Conservation (phyloP, 2,888 invertebrate genomes). For the Xanthostigma xanthostigma region DNA sequence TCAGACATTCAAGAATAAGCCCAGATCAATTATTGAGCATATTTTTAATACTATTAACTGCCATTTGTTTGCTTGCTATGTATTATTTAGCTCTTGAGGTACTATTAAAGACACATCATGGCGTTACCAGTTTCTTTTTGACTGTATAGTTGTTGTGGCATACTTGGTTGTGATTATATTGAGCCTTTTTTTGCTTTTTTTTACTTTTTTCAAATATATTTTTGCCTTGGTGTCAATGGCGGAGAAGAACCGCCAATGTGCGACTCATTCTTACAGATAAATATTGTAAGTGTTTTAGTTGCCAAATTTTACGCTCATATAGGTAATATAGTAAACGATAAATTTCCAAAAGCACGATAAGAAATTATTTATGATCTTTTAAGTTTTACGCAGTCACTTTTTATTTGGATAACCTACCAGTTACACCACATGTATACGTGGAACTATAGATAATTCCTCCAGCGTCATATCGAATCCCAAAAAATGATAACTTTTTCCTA, state of each 20-base stretch:
- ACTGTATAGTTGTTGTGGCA: constrained; percentile 43
- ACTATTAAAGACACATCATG: constrained; percentile 42
- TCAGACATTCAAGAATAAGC: constrained; percentile 49
- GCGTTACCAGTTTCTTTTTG: constrained; percentile 45
- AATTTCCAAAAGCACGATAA: too few relatives aligned
- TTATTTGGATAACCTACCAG: too few relatives aligned
- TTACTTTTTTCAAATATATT: constrained; percentile 49
- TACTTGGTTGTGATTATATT: constrained; percentile 35
- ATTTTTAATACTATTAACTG: constrained; percentile 44
- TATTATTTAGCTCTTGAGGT: constrained; percentile 53
- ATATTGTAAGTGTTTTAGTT: too few relatives aligned
- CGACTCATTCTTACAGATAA: constrained; percentile 33
- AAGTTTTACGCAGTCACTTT: too few relatives aligned
- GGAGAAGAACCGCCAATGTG: constrained; percentile 47
- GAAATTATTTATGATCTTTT: too few relatives aligned
- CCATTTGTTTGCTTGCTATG: constrained; percentile 47
- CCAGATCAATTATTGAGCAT: constrained; percentile 49
- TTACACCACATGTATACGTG: too few relatives aligned
- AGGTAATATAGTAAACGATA: too few relatives aligned
- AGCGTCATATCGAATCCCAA: too few relatives aligned
- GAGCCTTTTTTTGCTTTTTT: constrained; percentile 27
- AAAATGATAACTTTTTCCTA: too few relatives aligned
- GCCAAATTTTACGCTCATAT: too few relatives aligned
- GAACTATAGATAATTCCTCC: too few relatives aligned
- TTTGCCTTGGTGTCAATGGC: constrained; percentile 55